Evolutionary conservation across 2,113 vertebrate genomes (phyloP).

Genomic region (Elgaria multicarinata): DNA sequence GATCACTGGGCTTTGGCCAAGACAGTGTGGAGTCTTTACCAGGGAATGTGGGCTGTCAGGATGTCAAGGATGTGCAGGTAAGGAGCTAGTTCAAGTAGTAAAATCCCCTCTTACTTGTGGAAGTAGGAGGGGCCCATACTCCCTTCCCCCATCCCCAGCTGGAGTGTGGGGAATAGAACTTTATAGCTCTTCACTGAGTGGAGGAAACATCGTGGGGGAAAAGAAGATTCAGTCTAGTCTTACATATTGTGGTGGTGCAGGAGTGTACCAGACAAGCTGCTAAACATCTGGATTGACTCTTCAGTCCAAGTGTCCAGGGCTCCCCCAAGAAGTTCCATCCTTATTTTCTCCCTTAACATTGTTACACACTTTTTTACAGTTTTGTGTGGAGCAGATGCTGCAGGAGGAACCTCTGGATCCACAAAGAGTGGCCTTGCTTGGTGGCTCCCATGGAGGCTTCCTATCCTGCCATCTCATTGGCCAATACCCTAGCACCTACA

Average conservation of each 20-base stretch:
- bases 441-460: conserved; percentile 95
- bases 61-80: conserved; percentile 94
- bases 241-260: background rate
- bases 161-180: background rate
- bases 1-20: conserved; percentile 93
- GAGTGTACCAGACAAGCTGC: background rate
- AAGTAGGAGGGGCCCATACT: conserved; percentile 75
- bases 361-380: conserved; percentile 64
- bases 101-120: conserved; percentile 68
- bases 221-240: background rate
- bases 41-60: conserved; percentile 90
- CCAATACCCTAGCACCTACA: conserved; percentile 91
- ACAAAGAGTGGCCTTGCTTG: conserved; percentile 83
- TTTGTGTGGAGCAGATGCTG: conserved; percentile 87
- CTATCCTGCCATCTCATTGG: conserved; percentile 94
- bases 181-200: background rate
- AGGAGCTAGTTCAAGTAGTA: background rate
- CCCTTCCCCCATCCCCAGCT: background rate
- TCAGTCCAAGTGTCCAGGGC: background rate
- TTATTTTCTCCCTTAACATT: background rate
- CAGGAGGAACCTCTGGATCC: conserved; percentile 77
- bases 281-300: background rate
- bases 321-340: background rate
- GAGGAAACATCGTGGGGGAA: background rate
- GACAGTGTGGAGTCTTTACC: conserved; percentile 88